These are phyloP conservation scores for Gallinago media DNA, from an alignment of 2,113 vertebrate genomes.

Conservation along the genomic window DNA sequence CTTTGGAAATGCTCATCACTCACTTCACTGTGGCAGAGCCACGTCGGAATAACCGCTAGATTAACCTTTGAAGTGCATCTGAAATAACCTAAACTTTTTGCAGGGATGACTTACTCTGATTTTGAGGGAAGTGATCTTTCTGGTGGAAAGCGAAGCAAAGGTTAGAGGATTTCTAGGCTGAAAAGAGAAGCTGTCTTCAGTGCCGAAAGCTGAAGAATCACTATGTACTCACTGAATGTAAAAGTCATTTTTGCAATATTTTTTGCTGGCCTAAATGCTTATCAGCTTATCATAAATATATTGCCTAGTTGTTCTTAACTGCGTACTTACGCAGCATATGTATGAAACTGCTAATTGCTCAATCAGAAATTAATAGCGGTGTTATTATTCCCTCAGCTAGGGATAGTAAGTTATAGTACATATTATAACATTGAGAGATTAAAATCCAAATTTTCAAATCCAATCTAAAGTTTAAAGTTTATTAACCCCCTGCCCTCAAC, in stretches of 20 bases:
- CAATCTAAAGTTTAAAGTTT: not conserved
- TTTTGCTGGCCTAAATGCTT: not conserved
- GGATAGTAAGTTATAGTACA: not conserved
- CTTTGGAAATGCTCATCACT: not conserved
- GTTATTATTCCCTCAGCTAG: not conserved
- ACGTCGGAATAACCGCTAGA: fast-evolving
- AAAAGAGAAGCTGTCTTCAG: not conserved
- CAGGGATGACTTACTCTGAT: not conserved
- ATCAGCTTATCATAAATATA: not conserved
- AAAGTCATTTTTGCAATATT: not conserved
- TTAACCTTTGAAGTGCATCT: not conserved
- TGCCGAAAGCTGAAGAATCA: not conserved
- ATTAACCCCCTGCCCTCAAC: not conserved
- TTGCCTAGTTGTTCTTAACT: not conserved
- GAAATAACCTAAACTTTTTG: not conserved
- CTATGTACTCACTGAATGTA: not conserved
- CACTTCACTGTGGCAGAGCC: not conserved
- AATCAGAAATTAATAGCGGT: not conserved
- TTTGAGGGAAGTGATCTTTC: not conserved
- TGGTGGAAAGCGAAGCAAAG: not conserved
- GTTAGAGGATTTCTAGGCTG: not conserved
- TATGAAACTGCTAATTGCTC: not conserved
- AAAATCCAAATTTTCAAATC: not conserved
- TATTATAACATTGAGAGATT: not conserved
- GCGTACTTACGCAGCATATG: not conserved